phyloP scores from a whole-genome alignment of 1,140 invertebrate genomes.

The Semibalanus balanoides region DNA sequence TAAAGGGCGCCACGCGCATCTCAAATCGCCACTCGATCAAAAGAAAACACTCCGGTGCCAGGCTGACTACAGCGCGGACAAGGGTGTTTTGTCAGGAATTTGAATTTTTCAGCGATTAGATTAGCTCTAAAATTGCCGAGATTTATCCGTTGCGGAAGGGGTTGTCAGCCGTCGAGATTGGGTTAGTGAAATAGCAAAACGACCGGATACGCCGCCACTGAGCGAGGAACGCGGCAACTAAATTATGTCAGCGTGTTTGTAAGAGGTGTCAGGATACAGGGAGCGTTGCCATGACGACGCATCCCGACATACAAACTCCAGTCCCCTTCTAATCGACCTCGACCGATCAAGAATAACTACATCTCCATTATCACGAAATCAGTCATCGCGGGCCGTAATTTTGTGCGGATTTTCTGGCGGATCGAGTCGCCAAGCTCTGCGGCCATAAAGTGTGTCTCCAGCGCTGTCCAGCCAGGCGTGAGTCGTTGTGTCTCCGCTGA shows the following conservation, averaged over 20 bases:
- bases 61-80: neutral
- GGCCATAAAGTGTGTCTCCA: too few relatives aligned
- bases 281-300: neutral
- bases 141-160: constrained; percentile 1
- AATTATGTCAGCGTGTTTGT: neutral
- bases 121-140: neutral
- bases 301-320: too few relatives aligned
- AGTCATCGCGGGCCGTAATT: too few relatives aligned
- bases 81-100: neutral
- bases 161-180: neutral
- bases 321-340: too few relatives aligned
- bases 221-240: neutral
- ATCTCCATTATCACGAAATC: too few relatives aligned
- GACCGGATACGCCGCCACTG: neutral
- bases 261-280: neutral
- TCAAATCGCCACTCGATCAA: neutral
- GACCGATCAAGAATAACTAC: too few relatives aligned
- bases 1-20: neutral
- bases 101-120: constrained; percentile 2
- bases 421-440: too few relatives aligned
- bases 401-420: too few relatives aligned
- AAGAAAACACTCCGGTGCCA: neutral
- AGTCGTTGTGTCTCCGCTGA: too few relatives aligned
- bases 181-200: constrained; percentile 2
- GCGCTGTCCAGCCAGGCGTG: too few relatives aligned